phyloP scores from a whole-genome alignment of 2,113 vertebrate genomes.

The Lepidothrix coronata region DNA sequence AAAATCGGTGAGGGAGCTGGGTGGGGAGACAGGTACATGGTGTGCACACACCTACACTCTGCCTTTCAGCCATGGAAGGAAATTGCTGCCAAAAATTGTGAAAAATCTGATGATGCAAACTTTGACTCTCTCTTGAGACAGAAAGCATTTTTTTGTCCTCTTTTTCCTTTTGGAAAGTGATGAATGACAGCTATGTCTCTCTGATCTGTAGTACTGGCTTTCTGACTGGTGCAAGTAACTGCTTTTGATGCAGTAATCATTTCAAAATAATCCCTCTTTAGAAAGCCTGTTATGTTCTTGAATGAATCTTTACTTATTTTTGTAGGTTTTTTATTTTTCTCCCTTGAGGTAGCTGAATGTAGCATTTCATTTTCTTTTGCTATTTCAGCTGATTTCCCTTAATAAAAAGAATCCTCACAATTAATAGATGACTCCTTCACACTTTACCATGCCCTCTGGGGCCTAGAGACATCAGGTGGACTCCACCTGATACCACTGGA shows the following conservation, averaged over 20 bases:
- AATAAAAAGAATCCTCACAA: background rate
- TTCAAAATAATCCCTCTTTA: conserved; percentile 59
- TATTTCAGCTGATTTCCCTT: background rate
- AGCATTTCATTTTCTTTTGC: background rate
- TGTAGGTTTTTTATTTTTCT: conserved; percentile 29
- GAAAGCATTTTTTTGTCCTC: background rate
- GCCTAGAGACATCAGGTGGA: conserved; percentile 5
- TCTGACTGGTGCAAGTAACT: conserved; percentile 27
- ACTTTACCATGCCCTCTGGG: background rate
- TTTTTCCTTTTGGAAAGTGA: background rate
- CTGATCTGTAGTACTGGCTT: conserved; percentile 36
- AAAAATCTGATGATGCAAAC: background rate
- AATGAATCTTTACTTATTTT: conserved; percentile 45
- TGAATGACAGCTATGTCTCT: conserved; percentile 3
- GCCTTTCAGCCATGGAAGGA: background rate
- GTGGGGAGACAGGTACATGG: background rate
- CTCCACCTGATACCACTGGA: conserved; percentile 30
- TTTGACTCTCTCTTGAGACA: background rate
- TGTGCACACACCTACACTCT: background rate
- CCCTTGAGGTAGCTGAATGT: background rate
- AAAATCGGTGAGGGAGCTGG: background rate
- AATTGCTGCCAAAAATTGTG: background rate
- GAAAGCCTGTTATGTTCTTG: conserved; percentile 42
- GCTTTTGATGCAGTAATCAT: conserved; percentile 44
- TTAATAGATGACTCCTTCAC: background rate